Conservation (phyloP, 1,140 invertebrate species). For the Psilanteris sp. region DNA sequence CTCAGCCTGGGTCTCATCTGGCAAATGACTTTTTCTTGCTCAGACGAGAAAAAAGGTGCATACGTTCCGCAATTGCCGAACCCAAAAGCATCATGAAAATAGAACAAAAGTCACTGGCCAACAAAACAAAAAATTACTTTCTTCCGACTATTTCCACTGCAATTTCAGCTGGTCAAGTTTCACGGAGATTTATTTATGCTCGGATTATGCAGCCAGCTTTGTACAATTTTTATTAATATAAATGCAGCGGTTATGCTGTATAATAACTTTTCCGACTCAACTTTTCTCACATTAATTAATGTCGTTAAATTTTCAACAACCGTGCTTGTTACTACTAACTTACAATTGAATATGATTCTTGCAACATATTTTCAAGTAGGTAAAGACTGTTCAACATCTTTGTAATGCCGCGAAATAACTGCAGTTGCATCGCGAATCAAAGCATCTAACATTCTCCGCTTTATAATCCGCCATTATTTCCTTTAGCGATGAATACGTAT, state of each 20-base stretch:
- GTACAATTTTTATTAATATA: constrained; percentile 20
- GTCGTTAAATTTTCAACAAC: not conserved
- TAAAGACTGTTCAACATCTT: too few species aligned
- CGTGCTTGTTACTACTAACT: too few species aligned
- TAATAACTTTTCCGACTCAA: not conserved
- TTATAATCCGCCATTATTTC: too few species aligned
- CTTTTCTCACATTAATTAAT: constrained; percentile 7
- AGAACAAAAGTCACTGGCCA: constrained; percentile 1
- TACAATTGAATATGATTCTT: too few species aligned
- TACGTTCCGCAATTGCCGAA: not conserved
- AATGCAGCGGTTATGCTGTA: not conserved
- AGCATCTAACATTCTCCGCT: too few species aligned
- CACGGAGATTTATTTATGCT: constrained; percentile 12
- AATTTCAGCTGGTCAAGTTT: constrained; percentile 1
- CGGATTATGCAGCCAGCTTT: constrained; percentile 5
- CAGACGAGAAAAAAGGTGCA: too few species aligned
- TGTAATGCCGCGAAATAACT: too few species aligned
- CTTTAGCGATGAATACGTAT: too few species aligned
- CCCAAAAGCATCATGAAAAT: constrained; percentile 4
- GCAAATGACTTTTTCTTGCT: not conserved
- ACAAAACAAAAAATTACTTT: constrained; percentile 13
- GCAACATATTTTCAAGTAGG: too few species aligned
- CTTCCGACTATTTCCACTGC: constrained; percentile 7
- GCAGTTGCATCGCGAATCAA: too few species aligned
- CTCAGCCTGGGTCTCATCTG: not conserved